These are phyloP conservation scores for Dorcus hopei DNA, from an alignment of 2,888 invertebrate genomes.

Conservation along the genomic window DNA sequence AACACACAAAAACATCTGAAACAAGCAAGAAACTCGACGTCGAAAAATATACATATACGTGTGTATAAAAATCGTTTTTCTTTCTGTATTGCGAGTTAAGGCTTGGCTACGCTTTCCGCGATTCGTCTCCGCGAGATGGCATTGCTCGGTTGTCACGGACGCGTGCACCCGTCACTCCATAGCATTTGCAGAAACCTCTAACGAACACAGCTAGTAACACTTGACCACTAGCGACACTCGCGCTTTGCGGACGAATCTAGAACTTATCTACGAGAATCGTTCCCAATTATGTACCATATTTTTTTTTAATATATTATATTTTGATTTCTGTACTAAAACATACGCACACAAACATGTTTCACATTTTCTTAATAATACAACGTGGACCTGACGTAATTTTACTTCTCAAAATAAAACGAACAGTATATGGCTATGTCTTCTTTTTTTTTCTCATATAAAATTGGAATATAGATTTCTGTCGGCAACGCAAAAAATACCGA, in stretches of 20 bases:
- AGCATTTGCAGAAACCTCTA: constrained; percentile 44
- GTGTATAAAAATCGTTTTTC: not conserved
- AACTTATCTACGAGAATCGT: constrained; percentile 45
- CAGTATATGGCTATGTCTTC: not conserved
- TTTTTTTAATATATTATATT: constrained; percentile 40
- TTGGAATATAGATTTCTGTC: not conserved
- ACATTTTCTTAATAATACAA: constrained; percentile 42
- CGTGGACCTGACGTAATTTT: constrained; percentile 36
- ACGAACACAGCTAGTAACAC: constrained; percentile 50
- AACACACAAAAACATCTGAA: too few species aligned
- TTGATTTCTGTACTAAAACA: constrained; percentile 51
- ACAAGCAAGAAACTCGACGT: constrained; percentile 12
- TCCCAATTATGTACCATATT: constrained; percentile 42
- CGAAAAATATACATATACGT: constrained; percentile 26
- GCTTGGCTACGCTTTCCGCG: constrained; percentile 28
- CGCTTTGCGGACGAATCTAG: constrained; percentile 47
- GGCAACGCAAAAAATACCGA: too few species aligned
- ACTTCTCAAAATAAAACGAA: not conserved
- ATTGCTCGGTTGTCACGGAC: not conserved
- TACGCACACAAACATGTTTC: constrained; percentile 48
- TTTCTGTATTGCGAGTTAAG: constrained; percentile 40
- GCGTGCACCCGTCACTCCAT: constrained; percentile 29
- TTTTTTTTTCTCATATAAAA: not conserved
- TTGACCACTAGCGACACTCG: constrained; percentile 47
- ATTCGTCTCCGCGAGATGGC: too few species aligned